Percentiles rank a stretch among this genome's conserved stretches.
phyloP scores from a whole-genome alignment of 2,888 invertebrate species.

The Ceraclea dissimilis region DNA sequence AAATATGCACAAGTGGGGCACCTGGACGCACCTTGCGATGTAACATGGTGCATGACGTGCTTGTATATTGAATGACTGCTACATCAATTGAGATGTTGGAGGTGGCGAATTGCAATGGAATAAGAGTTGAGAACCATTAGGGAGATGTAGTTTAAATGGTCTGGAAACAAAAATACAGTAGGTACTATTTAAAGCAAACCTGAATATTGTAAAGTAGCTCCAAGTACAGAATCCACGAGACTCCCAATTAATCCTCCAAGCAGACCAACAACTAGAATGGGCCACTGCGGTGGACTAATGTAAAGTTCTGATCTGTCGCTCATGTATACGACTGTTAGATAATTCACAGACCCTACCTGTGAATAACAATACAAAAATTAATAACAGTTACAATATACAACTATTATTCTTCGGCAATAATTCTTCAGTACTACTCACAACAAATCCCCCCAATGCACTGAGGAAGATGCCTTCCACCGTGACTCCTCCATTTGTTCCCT shows the following conservation, averaged over 20 bases:
- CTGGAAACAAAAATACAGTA: too few relatives aligned
- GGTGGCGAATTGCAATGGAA: too few relatives aligned
- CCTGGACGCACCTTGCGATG: too few relatives aligned
- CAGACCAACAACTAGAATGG: slow-evolving; percentile 63
- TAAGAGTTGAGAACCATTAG: too few relatives aligned
- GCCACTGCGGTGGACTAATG: slow-evolving; percentile 69
- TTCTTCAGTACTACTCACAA: slow-evolving; percentile 29
- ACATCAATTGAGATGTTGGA: too few relatives aligned
- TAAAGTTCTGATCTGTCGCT: slow-evolving; percentile 50
- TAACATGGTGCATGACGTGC: too few relatives aligned
- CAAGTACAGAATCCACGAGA: slow-evolving; percentile 73
- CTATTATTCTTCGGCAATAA: too few relatives aligned
- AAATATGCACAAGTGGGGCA: too few relatives aligned
- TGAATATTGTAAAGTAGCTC: slow-evolving; percentile 80
- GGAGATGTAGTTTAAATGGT: too few relatives aligned
- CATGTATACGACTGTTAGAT: slow-evolving; percentile 56
- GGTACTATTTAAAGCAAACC: slow-evolving; percentile 53
- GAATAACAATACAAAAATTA: not conserved
- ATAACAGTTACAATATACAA: too few relatives aligned
- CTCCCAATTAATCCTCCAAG: slow-evolving; percentile 74
- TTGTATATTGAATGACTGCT: too few relatives aligned
- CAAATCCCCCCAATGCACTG: slow-evolving; percentile 56
- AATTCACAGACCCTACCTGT: slow-evolving; percentile 63
- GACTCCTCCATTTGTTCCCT: slow-evolving; percentile 86
- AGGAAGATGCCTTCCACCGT: slow-evolving; percentile 54